Evolutionary conservation across 2,113 vertebrate species (phyloP).

Genomic region (Gallinago undulata): DNA sequence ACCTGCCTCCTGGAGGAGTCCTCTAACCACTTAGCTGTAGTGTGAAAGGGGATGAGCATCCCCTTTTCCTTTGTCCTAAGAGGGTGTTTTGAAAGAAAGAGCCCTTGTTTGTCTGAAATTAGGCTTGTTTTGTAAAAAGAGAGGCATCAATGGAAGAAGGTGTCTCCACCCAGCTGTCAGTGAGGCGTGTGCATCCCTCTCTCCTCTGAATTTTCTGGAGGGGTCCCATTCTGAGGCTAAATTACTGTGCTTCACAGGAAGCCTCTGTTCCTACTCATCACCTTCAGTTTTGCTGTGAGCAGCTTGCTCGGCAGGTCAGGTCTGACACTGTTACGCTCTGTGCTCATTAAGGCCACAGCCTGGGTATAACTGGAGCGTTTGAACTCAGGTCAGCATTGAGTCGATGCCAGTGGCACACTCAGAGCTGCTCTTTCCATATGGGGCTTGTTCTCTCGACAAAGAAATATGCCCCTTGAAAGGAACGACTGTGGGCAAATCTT

Average conservation of each 20-base stretch:
- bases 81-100: background rate
- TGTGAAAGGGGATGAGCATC: background rate
- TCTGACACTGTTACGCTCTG: accelerated
- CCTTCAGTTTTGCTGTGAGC: background rate
- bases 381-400: background rate
- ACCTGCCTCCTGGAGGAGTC: background rate
- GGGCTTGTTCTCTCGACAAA: background rate
- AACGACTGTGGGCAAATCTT: slow-evolving; percentile 4
- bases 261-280: background rate
- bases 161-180: background rate
- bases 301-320: background rate
- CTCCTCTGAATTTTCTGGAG: background rate
- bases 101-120: background rate
- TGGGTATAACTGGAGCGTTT: background rate
- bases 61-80: background rate
- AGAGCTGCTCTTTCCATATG: background rate
- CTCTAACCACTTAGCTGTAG: background rate
- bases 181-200: background rate
- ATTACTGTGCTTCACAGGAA: background rate
- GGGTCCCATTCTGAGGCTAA: background rate
- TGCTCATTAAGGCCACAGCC: slow-evolving; percentile 15
- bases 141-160: background rate
- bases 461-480: background rate
- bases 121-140: background rate
- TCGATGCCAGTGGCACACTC: background rate